A percentile compares a stretch with the other conserved stretches of the same genome.
Evolutionary conservation across 2,797 vertebrate species (phyloP).

Genomic region (Chelidonichthys spinosus): DNA sequence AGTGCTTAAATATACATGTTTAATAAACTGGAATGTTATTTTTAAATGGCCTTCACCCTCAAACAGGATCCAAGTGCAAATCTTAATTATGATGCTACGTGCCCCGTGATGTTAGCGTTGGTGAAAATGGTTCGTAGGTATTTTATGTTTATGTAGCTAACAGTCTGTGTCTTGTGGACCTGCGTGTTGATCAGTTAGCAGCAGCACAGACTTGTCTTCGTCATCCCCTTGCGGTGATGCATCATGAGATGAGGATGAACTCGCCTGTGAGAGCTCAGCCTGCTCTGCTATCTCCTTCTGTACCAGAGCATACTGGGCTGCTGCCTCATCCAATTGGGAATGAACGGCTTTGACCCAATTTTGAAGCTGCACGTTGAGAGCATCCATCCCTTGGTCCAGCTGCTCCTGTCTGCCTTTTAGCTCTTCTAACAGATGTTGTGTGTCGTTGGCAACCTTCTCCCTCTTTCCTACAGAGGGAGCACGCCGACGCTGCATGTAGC

Average conservation of each 20-base stretch:
- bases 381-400: constrained; percentile 75
- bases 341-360: constrained; percentile 81
- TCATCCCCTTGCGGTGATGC: constrained; percentile 19
- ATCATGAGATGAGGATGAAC: constrained; percentile 29
- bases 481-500: constrained; percentile 80
- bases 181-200: constrained; percentile 46
- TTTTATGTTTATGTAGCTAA: constrained; percentile 48
- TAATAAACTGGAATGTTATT: constrained; percentile 36
- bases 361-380: constrained; percentile 77
- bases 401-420: constrained; percentile 81
- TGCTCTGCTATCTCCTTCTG: constrained; percentile 68
- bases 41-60: constrained; percentile 27
- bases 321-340: constrained; percentile 77
- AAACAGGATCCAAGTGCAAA: constrained; percentile 40
- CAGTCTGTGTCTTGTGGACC: constrained; percentile 59
- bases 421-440: constrained; percentile 77
- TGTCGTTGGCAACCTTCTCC: constrained; percentile 62
- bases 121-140: no score
- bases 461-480: constrained; percentile 48
- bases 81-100: constrained; percentile 6
- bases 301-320: constrained; percentile 54
- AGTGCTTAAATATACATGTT: constrained; percentile 35
- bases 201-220: constrained; percentile 36
- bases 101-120: not conserved
- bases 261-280: constrained; percentile 19